These are phyloP conservation scores for Pollenia labialis DNA, from an alignment of 2,888 invertebrate genomes.

Conservation along the genomic window DNA sequence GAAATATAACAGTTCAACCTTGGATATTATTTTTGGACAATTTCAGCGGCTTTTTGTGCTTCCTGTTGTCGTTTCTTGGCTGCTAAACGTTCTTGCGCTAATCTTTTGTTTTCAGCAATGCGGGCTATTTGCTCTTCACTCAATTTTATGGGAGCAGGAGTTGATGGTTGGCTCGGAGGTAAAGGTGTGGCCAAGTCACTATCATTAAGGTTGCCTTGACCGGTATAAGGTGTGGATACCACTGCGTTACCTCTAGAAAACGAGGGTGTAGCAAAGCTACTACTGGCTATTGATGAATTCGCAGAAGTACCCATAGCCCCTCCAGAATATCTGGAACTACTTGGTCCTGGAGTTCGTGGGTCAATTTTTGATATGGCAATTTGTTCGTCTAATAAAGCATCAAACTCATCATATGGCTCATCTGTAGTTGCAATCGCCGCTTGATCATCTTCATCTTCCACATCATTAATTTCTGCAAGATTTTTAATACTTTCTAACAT, in stretches of 20 bases:
- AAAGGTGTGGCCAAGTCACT: constrained; percentile 80
- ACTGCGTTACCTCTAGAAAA: constrained; percentile 78
- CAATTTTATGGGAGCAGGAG: constrained; percentile 78
- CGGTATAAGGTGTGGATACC: constrained; percentile 80
- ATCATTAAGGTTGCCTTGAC: constrained; percentile 60
- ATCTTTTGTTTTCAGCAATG: constrained; percentile 88
- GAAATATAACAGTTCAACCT: background rate
- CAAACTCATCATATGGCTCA: constrained; percentile 87
- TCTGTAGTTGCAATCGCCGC: constrained; percentile 79
- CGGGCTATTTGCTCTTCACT: constrained; percentile 88
- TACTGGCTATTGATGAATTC: constrained; percentile 70
- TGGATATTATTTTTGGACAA: background rate
- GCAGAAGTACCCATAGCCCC: constrained; percentile 36
- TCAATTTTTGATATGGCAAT: constrained; percentile 86
- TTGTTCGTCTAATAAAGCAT: constrained; percentile 87
- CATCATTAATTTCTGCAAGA: constrained; percentile 83
- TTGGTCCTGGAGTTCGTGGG: constrained; percentile 79
- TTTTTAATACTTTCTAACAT: constrained; percentile 83
- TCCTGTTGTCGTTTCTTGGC: constrained; percentile 82
- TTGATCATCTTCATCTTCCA: constrained; percentile 84
- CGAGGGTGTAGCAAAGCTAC: constrained; percentile 79
- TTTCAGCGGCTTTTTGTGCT: background rate
- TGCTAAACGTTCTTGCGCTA: constrained; percentile 88
- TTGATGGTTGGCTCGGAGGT: constrained; percentile 78
- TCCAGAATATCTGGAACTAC: constrained; percentile 62